Evolutionary conservation across 2,888 invertebrate genomes (phyloP), one percentile per base, ranked within the genome.

Genomic region (Drosophila longiperda): DNA sequence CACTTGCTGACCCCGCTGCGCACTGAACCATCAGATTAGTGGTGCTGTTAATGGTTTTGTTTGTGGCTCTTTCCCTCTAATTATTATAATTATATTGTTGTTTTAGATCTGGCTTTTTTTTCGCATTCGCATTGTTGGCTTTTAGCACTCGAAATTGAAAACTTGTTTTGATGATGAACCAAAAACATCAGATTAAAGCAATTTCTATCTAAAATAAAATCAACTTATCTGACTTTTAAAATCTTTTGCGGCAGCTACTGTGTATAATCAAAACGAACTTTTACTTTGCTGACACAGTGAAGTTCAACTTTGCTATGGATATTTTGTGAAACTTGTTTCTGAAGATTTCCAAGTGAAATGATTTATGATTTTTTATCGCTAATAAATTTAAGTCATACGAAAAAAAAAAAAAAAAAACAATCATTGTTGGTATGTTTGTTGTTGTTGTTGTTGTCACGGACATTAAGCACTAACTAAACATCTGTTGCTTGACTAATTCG

Each of bases 81-180:
- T 78, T 80, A 88, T 88, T 75, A 88, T 85, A 80, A 85, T 85
- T 81, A 88, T 80, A 87, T 70, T 86, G 72, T 74, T 81, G 73
- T 75, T 75, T 74, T 78, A 65, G 60, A 65, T 70, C 42, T 62
- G 42, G 36, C 38, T 40, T 60, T 67, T 34, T 34, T 60, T 32
- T 4, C 48, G 49, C 3, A 20, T 12, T 23, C 45, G 59, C 74
- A 61, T 64, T 62, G 38, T 50, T 72, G 48, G 78, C 36, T 72
- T 78, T 73, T 68, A 69, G 33, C 74, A 78, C 73, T 66, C 66
- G 63, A 73, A 77, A 71, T 75, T 82, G 65, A 76, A 89, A 90
- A 86, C 85, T 78, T 73, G 87, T 91, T 90, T 89, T 12, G 52
- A 8, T 49, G 52, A 62, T 68, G 52, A 62, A 49, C 55, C 64